phyloP scores from a whole-genome alignment of 2,888 invertebrate genomes.

The Sylvicola fuscatus region DNA sequence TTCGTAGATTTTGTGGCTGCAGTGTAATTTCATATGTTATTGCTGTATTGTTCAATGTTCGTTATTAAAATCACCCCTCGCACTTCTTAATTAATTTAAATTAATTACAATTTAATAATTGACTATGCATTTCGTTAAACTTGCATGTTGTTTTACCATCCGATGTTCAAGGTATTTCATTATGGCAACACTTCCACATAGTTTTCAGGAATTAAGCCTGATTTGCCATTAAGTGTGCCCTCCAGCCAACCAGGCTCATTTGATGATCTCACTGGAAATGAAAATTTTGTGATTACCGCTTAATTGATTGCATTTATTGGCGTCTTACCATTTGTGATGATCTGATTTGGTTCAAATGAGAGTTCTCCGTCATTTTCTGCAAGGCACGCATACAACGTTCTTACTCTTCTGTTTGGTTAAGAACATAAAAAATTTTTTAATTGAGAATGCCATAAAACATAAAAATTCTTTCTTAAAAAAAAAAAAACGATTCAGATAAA shows the following conservation, averaged over 20 bases:
- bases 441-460: too few relatives aligned
- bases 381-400: conserved; percentile 88
- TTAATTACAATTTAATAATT: too few relatives aligned
- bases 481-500: not conserved
- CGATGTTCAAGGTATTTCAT: conserved; percentile 13
- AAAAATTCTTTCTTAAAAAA: too few relatives aligned
- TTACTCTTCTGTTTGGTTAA: conserved; percentile 44
- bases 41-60: too few relatives aligned
- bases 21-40: too few relatives aligned
- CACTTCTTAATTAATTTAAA: too few relatives aligned
- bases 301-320: conserved; percentile 3
- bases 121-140: too few relatives aligned
- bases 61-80: too few relatives aligned
- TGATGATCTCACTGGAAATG: conserved; percentile 55
- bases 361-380: conserved; percentile 94
- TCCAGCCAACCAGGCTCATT: conserved; percentile 97
- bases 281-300: conserved; percentile 1
- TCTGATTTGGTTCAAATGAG: conserved; percentile 96
- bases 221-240: conserved; percentile 79
- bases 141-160: too few relatives aligned
- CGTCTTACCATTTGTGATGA: conserved; percentile 78
- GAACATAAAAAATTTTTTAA: conserved; percentile 2
- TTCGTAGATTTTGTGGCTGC: too few relatives aligned
- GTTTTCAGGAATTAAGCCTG: conserved; percentile 88
- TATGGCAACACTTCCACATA: conserved; percentile 78